Base-by-base conservation (phyloP, 2,797 vertebrate species). In the Aselliscus stoliczkanus region DNA sequence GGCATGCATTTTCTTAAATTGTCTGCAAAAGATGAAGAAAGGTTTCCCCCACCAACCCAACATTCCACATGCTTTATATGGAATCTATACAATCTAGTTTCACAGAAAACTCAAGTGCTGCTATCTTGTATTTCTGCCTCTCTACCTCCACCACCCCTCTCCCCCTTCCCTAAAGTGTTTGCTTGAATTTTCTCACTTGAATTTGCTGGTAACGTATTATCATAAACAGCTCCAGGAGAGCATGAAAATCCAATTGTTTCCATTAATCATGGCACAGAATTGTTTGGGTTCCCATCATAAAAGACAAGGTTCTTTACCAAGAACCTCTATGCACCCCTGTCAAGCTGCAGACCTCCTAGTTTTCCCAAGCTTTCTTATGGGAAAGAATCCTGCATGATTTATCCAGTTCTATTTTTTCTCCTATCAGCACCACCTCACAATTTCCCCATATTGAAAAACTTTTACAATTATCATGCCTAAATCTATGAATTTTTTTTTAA, bases 191-290 rank as follows among this genome's bases (percentile, higher is more conserved):
- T 97, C 72, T 94, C 73, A 50, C 88, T 97, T 97, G 84, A 0
- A 37, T 96, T 98, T 98, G 88, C 92, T 92, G 44, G 89, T 96
- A 97, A 97, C 96, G 97, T 97, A 97, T 98, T 96, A 97, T 93
- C 96, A 97, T 89, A 97, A 95, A 88, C 85, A 97, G 94, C 72
- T 90, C 69, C 25, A 67, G 82, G 37, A 96, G 62, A 89, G 90
- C 95, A 10, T 70, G 76, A 96, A 50, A 97, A 97, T 96, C n/a
- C 2, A 98, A 92, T 54, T 92, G 90, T 97, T 97, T 93, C 31
- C 0, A 97, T 98, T 97, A 97, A 94, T 97, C 90, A 44, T 8
- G 77, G 92, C 90, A 95, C 86, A 80, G 91, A 95, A 94, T 90
- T 97, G 37, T 94, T 64, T 95, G 80, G 90, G 82, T 94, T 75